These are phyloP conservation scores for Rallus crepitans DNA, from an alignment of 2,797 vertebrate genomes.

Conservation along the genomic window DNA sequence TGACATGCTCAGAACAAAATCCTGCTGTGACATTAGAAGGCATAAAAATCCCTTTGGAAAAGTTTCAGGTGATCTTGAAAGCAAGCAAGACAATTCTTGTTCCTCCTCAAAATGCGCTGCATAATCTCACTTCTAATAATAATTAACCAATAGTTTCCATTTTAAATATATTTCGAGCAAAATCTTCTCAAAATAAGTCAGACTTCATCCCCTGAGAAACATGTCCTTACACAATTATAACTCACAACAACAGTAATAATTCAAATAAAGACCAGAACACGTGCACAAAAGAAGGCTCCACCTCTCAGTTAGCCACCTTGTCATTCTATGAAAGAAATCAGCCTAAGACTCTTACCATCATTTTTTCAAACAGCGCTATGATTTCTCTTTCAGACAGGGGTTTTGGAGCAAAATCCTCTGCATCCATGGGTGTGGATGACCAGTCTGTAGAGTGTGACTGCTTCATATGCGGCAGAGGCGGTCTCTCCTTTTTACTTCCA, in stretches of 20 bases:
- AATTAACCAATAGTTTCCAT: neutral
- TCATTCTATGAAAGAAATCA: neutral
- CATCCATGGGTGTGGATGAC: slow-evolving; percentile 77
- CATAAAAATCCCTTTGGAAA: neutral
- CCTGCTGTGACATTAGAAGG: neutral
- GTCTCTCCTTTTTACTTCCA: slow-evolving; percentile 91
- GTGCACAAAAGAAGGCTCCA: neutral
- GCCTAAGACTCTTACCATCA: slow-evolving; percentile 89
- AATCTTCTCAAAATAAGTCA: neutral
- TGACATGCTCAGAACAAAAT: neutral
- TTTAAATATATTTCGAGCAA: neutral
- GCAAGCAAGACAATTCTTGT: neutral
- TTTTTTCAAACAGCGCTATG: slow-evolving; percentile 94
- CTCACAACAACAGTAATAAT: neutral
- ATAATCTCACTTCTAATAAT: neutral
- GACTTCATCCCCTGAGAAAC: neutral
- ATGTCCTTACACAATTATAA: neutral
- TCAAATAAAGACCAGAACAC: neutral
- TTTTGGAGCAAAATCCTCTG: slow-evolving; percentile 84
- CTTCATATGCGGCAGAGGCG: slow-evolving; percentile 82
- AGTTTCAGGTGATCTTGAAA: neutral
- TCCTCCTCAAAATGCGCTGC: neutral
- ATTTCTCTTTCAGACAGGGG: slow-evolving; percentile 91
- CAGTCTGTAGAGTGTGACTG: slow-evolving; percentile 79
- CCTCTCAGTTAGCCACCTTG: neutral